Conservation (phyloP, 1,140 invertebrate genomes). For the Portunus trituberculatus region DNA sequence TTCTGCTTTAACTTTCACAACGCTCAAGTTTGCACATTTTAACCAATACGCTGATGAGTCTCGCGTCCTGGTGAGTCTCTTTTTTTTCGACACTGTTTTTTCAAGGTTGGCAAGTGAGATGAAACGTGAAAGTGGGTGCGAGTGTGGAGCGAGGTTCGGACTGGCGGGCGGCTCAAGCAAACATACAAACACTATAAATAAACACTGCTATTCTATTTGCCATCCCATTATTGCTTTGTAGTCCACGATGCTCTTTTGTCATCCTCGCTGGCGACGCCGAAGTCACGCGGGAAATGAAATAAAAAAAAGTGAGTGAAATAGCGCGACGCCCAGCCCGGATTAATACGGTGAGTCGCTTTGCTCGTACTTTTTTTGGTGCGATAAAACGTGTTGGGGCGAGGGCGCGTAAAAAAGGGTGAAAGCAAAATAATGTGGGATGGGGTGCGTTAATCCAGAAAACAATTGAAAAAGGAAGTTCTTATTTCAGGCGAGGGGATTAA, state of each 20-base stretch:
- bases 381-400: background rate
- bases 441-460: background rate
- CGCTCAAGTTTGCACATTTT: background rate
- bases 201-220: no score
- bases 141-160: background rate
- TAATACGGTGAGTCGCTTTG: background rate
- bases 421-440: background rate
- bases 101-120: background rate
- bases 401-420: background rate
- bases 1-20: background rate
- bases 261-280: background rate
- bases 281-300: background rate
- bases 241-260: background rate
- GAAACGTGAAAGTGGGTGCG: background rate
- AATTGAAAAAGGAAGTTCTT: background rate
- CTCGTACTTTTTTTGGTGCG: background rate
- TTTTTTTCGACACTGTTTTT: background rate
- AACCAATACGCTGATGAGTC: slow-evolving; percentile 9
- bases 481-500: background rate
- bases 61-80: background rate
- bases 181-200: no score
- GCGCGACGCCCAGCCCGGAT: background rate
- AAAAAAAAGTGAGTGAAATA: background rate
- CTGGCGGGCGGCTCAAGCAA: no score
- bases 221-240: background rate